Evolutionary conservation across 2,113 vertebrate genomes (phyloP).

Genomic region (Prunella fulvescens): DNA sequence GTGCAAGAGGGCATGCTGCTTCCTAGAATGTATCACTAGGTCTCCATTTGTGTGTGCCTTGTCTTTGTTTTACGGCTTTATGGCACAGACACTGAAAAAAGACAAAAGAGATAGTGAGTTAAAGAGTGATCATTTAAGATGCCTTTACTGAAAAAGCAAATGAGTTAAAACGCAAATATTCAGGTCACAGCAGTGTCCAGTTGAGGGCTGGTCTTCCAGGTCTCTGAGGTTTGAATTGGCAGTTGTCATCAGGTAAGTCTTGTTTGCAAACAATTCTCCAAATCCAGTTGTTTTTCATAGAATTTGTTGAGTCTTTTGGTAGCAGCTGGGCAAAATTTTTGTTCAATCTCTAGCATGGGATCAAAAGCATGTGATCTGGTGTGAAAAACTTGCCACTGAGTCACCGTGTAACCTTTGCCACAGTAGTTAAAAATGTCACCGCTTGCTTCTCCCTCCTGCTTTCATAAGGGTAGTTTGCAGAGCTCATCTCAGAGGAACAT

Average conservation of each 20-base stretch:
- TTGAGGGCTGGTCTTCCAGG: neutral
- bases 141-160: neutral
- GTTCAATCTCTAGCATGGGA: neutral
- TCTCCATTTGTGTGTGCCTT: neutral
- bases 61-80: neutral
- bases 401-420: neutral
- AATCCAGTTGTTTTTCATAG: neutral
- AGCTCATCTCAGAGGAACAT: neutral
- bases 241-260: neutral
- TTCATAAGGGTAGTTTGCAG: neutral
- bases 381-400: neutral
- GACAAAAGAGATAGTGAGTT: neutral
- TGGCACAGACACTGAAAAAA: neutral
- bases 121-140: neutral
- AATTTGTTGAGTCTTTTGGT: neutral
- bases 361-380: neutral
- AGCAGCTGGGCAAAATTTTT: neutral
- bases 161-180: neutral
- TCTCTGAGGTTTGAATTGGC: neutral
- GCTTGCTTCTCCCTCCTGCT: neutral
- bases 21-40: fast-evolving
- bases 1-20: neutral
- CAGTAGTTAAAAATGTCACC: neutral
- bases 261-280: neutral
- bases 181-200: neutral